Base-by-base conservation (phyloP, 2,797 vertebrate genomes). In the Darevskia mixta region DNA sequence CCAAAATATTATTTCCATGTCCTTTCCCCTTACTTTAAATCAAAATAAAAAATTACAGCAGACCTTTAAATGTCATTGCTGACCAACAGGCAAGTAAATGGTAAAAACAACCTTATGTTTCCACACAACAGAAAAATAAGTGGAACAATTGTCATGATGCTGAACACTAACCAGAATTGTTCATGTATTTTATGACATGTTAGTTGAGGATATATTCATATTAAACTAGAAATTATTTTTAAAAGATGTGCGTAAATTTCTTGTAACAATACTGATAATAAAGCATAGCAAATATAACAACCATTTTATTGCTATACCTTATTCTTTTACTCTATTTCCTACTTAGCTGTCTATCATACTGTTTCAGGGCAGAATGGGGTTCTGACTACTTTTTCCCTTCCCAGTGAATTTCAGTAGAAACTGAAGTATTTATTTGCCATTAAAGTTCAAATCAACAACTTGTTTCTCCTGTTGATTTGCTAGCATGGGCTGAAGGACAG, bases 11-110 rank as follows among this genome's bases (percentile, higher is more conserved):
- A 45, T 89, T 88, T 81, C 88, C 80, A 76, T 55, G 3, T 91
- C 90, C 83, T 43, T 71, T 80, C 92, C 67, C 77, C 55, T 93
- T 90, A 38, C 32, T 43, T 81, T 88, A 87, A 81, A 92, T 73
- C 17, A 84, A 79, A 94, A 91, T 8, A 41, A 92, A 95, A 93
- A 94, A 92, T 86, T 89, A 90, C 3, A 79, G 18, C 27, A 82
- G 43, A 73, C 66, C 89, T 90, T 89, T 90, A 87, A 83, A 73
- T 64, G 76, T 88, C 49, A 88, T 0, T 90, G 67, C 49, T 80
- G 41, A 27, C 75, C 91, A 79, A 69, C n/a, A 88, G 55, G n/a
- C 77, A 58, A 69, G 8, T 87, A 92, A 72, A 91, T 76, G 79
- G 86, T 25, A 81, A 18, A n/a, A 43, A 82, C 61, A 77, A 89